Base-by-base conservation (phyloP, 2,113 vertebrate genomes). In the Acrocephalus kingi region DNA sequence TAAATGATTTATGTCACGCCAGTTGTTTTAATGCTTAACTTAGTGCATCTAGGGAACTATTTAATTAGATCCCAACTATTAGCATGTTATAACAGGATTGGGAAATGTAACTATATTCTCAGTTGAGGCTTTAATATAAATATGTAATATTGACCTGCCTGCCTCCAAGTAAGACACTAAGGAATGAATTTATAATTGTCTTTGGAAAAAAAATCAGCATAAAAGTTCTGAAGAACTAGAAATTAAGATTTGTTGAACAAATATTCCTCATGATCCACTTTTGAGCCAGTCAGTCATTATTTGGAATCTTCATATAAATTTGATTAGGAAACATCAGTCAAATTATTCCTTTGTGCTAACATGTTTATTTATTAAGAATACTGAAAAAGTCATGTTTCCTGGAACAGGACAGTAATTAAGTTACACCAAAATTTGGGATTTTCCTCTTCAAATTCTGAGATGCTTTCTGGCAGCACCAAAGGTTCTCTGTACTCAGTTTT, bases 11-110 rank as follows among this genome's bases (percentile, higher is more conserved):
- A 90, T 85, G 43, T 76, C 46, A 69, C 0, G 1, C 39, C 77
- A 56, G 59, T 90, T 90, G 67, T 94, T 96, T 91, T 87, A 93
- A 2, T 85, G 51, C 72, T 93, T 96, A 96, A 88, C 74, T 93
- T 89, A 73, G 49, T 8, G 7, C 59, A 80, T 75, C 82, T 64
- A 68, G 91, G 79, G 82, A 96, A 76, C 45, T 68, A 75, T 89
- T 92, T 94, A 96, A 95, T 87, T 80, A 87, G 75, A 90, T 77
- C 75, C 39, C 48, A 88, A 74, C 48, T 77, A 90, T 85, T 93
- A 93, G 55, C 59, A 74, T 80, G 51, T 82, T 91, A 69, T 85
- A 91, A 93, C 48, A 91, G 74, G 75, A 80, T 2, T 95, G 85
- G 87, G 93, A 93, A 91, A 80, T 62, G 54, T 46, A 95, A 72